Percentiles rank a stretch among this genome's conserved stretches.
phyloP scores from a whole-genome alignment of 2,113 vertebrate species.

The Rutilus rutilus region DNA sequence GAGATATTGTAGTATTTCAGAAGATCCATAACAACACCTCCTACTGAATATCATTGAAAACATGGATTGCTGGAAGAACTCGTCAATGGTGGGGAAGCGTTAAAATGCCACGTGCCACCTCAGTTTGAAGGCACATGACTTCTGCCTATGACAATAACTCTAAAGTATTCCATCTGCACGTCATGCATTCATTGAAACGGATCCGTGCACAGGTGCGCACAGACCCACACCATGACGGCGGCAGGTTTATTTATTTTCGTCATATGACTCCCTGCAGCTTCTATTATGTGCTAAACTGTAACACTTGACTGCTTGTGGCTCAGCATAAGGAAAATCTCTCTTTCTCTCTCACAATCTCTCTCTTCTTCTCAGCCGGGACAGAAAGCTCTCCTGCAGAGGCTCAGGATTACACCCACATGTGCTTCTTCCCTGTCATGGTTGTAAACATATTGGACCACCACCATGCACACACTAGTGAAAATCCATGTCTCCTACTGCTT shows the following conservation, averaged over 20 bases:
- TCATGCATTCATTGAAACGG: neutral
- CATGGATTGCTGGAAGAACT: too few species aligned
- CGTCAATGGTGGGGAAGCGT: too few species aligned
- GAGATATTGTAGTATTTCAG: too few species aligned
- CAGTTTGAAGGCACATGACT: neutral
- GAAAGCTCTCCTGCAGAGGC: constrained; percentile 51
- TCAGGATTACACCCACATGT: constrained; percentile 55
- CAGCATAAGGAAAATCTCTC: constrained; percentile 23
- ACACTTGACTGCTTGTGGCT: constrained; percentile 41
- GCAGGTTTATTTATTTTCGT: constrained; percentile 36
- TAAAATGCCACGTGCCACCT: neutral
- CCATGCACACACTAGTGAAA: constrained; percentile 39
- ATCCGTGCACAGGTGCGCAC: neutral
- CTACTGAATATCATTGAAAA: too few species aligned
- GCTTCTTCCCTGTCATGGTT: constrained; percentile 52
- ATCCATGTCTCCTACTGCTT: constrained; percentile 55
- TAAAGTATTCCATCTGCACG: neutral
- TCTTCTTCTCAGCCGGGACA: constrained; percentile 12
- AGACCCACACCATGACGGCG: neutral
- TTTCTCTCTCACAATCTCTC: neutral
- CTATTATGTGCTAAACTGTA: constrained; percentile 40
- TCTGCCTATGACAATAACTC: neutral
- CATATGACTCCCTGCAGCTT: constrained; percentile 43
- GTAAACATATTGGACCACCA: constrained; percentile 50
- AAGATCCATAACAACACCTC: too few species aligned